Evolutionary conservation across 1,140 invertebrate genomes (phyloP).

Genomic region (Trichogramma pretiosum): DNA sequence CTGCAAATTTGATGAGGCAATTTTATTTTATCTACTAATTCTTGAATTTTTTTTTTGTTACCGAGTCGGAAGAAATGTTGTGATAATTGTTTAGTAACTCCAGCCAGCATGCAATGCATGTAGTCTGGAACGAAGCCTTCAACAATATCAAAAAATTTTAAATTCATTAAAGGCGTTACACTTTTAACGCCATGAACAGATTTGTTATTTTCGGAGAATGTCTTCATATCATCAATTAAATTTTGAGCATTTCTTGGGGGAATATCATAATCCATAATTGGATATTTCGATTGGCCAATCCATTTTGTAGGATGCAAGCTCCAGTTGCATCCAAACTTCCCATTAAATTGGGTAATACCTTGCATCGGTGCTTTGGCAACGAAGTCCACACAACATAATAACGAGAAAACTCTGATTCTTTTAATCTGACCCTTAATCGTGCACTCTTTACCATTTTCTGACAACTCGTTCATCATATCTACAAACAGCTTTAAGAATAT

Average conservation of each 20-base stretch:
- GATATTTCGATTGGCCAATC: neutral
- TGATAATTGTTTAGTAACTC: conserved; percentile 9
- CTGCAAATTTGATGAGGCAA: too few relatives aligned
- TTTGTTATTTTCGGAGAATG: too few relatives aligned
- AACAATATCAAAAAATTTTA: conserved; percentile 1
- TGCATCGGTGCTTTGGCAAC: neutral
- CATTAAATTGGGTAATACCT: too few relatives aligned
- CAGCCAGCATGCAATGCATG: conserved; percentile 10
- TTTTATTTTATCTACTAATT: too few relatives aligned
- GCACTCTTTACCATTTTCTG: neutral
- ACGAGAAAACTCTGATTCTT: neutral
- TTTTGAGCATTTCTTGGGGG: too few relatives aligned
- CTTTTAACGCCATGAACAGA: too few relatives aligned
- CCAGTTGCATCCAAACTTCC: conserved; percentile 7
- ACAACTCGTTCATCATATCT: neutral
- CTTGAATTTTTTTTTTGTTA: too few relatives aligned
- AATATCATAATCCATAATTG: too few relatives aligned
- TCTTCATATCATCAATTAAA: too few relatives aligned
- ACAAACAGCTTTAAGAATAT: neutral
- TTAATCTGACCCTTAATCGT: neutral
- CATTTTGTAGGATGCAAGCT: neutral
- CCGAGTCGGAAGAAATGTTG: too few relatives aligned
- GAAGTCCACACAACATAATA: neutral
- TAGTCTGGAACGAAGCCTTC: conserved; percentile 1
- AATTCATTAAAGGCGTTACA: conserved; percentile 8